phyloP scores from a whole-genome alignment of 2,113 vertebrate genomes.

The Cyanoramphus novaezelandiae region DNA sequence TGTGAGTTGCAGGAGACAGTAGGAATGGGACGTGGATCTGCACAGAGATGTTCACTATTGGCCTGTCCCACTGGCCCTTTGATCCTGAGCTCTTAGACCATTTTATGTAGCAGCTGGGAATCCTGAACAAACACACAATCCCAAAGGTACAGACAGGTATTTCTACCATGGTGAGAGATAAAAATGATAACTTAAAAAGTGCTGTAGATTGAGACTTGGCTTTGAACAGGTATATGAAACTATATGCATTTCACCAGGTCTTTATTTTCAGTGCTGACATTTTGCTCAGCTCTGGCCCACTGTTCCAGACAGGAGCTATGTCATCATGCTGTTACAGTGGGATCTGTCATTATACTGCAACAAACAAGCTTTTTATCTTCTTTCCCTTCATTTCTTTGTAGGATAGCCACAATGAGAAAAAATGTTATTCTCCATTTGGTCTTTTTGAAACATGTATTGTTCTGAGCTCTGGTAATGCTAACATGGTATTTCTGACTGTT shows the following conservation, averaged over 20 bases:
- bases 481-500: not conserved
- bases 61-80: not conserved
- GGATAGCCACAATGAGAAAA: not conserved
- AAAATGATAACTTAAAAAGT: not conserved
- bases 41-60: not conserved
- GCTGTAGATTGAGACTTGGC: not conserved
- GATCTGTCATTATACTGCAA: not conserved
- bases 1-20: not conserved
- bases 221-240: not conserved
- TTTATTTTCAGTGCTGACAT: not conserved
- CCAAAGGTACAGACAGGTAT: not conserved
- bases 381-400: not conserved
- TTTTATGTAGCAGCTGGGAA: not conserved
- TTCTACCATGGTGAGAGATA: not conserved
- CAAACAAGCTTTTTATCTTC: not conserved
- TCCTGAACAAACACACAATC: not conserved
- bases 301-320: not conserved
- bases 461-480: not conserved
- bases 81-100: not conserved
- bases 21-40: not conserved
- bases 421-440: not conserved
- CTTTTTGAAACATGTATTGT: not conserved
- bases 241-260: not conserved
- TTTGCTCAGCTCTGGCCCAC: not conserved
- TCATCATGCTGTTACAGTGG: not conserved